Percentiles rank a stretch among this genome's conserved stretches.
phyloP scores from a whole-genome alignment of 2,888 invertebrate species.

The Taenaris catops region DNA sequence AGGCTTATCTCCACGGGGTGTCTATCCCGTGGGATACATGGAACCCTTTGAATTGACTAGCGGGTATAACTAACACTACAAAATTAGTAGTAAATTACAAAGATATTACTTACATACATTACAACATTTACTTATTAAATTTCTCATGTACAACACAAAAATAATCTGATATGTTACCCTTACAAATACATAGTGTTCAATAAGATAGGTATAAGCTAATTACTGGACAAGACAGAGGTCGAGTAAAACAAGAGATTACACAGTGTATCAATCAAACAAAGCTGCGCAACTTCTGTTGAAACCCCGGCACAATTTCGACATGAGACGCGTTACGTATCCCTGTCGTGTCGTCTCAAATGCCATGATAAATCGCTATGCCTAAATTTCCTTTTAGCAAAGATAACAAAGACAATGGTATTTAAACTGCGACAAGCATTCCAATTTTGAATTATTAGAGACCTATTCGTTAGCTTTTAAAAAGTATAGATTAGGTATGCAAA shows the following conservation, averaged over 20 bases:
- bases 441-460: conserved; percentile 10
- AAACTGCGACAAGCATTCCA: conserved; percentile 5
- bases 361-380: conserved; percentile 25
- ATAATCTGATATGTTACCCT: too few species aligned
- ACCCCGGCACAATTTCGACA: conserved; percentile 60
- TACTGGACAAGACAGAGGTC: conserved; percentile 47
- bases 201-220: conserved; percentile 31
- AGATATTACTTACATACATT: too few species aligned
- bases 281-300: conserved; percentile 59
- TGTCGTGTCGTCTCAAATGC: conserved; percentile 30
- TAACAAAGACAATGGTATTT: conserved; percentile 15
- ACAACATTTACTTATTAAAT: too few species aligned
- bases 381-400: conserved; percentile 18
- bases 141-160: too few species aligned
- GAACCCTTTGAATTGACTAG: conserved; percentile 50
- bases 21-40: conserved; percentile 65
- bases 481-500: too few species aligned
- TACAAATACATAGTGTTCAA: too few species aligned
- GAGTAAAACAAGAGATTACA: conserved; percentile 59
- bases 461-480: too few species aligned
- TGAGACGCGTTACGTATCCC: conserved; percentile 51
- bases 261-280: conserved; percentile 70
- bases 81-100: too few species aligned
- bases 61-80: conserved; percentile 24
- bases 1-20: conserved; percentile 69